Evolutionary conservation across 2,797 vertebrate genomes (phyloP).

Genomic region (Meriones psammophilus): DNA sequence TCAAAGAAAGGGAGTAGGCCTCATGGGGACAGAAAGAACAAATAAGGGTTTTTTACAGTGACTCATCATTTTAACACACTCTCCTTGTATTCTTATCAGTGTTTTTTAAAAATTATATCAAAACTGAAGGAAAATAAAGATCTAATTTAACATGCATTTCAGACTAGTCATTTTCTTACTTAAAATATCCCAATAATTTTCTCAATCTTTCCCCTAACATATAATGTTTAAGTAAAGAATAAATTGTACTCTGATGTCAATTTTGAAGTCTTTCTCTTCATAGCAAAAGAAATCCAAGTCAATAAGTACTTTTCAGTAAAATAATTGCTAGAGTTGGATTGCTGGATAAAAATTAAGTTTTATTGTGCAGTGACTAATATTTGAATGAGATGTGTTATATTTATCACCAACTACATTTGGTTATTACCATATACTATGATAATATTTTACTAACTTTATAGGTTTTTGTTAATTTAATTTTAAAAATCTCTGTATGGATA

Average conservation of each 20-base stretch:
- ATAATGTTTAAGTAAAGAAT: background rate
- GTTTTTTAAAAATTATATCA: background rate
- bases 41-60: background rate
- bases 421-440: background rate
- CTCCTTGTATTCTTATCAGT: too few relatives aligned
- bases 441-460: background rate
- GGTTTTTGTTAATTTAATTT: background rate
- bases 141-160: background rate
- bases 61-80: background rate
- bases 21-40: background rate
- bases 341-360: background rate
- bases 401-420: background rate
- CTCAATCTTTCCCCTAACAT: background rate
- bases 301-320: background rate
- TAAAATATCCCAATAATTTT: constrained; percentile 21
- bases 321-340: background rate
- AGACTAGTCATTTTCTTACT: background rate
- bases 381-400: background rate
- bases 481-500: background rate
- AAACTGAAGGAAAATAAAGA: background rate
- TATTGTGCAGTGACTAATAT: background rate
- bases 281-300: background rate
- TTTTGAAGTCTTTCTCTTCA: background rate
- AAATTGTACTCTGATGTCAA: background rate
- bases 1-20: background rate